Conservation (phyloP, 2,888 invertebrate species). For the Ichneumon xanthorius region DNA sequence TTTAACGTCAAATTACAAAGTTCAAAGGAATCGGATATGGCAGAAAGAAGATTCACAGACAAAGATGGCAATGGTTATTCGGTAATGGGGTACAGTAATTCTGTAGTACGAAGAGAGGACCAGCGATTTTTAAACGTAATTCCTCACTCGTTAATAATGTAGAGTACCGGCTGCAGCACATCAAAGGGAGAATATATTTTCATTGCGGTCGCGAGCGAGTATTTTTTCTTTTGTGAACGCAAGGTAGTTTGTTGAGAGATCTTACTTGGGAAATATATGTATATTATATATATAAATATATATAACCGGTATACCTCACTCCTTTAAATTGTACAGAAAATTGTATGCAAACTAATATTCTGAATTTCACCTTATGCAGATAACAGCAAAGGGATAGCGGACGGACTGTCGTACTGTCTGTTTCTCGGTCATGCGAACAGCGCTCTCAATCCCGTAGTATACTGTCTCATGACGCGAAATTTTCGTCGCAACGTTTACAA, state of each 20-base stretch:
- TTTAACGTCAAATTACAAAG: neutral
- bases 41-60: neutral
- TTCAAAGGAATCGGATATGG: neutral
- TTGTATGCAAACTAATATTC: neutral
- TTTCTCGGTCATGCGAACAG: conserved; percentile 92
- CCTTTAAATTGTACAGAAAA: neutral
- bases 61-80: neutral
- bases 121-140: too few relatives aligned
- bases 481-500: conserved; percentile 89
- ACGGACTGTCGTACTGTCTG: conserved; percentile 88
- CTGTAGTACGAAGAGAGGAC: too few relatives aligned
- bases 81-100: too few relatives aligned
- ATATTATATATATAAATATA: too few relatives aligned
- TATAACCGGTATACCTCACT: neutral
- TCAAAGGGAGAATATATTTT: too few relatives aligned
- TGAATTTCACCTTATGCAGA: conserved; percentile 70
- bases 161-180: too few relatives aligned
- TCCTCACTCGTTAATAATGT: too few relatives aligned
- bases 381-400: conserved; percentile 79
- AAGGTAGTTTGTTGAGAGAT: neutral
- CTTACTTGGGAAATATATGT: too few relatives aligned
- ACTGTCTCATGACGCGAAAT: conserved; percentile 91
- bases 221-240: neutral
- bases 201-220: too few relatives aligned
- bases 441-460: conserved; percentile 91